Evolutionary conservation across 2,113 vertebrate species (phyloP), one percentile per base, ranked within the genome.

Genomic region (Oreochromis spilurus): DNA sequence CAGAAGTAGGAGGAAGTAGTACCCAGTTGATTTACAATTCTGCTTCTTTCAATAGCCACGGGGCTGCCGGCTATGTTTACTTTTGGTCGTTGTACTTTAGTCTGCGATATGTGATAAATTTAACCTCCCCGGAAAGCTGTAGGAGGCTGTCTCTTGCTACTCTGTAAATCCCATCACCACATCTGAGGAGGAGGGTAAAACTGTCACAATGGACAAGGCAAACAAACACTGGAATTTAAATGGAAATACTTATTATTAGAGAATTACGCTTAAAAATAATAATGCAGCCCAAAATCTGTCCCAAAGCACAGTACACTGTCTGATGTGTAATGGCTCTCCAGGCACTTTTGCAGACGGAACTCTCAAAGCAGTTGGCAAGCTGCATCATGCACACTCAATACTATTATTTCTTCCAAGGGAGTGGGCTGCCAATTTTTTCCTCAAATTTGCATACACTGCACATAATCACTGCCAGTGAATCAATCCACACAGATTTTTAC

Each of bases 371-470:
- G 24, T 38, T 14, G 11, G 60, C n/a, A 21, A 58, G 82, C 43
- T 72, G 48, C 54, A 58, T 86, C 80, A 70, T 55, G 11, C 26
- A 34, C 77, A 31, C 31, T 78, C 31, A 55, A 14, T 60, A 38
- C 9, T 14, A 80, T 86, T 75, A 82, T 60, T 83, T 82, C 34
- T 55, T 62, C 53, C 12, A 14, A 78, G 34, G 77, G 48, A 70
- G 21, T 70, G 38, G 6, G 2, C 13, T 78, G 75, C 29, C 40
- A 21, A 13, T 58, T 52, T 13, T 52, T 34, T 31, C 14, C 72
- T 52, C 45, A 53, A 50, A 86, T 93, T 88, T 91, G 84, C 88
- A 91, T 92, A 52, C 26, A 78, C 62, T 50, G 87, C 84, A 83
- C 26, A 34, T 84, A 80, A 82, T 75, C 43, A 13, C 6, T 31